Base-by-base conservation (phyloP, 2,888 invertebrate species). In the Empis stercorea region DNA sequence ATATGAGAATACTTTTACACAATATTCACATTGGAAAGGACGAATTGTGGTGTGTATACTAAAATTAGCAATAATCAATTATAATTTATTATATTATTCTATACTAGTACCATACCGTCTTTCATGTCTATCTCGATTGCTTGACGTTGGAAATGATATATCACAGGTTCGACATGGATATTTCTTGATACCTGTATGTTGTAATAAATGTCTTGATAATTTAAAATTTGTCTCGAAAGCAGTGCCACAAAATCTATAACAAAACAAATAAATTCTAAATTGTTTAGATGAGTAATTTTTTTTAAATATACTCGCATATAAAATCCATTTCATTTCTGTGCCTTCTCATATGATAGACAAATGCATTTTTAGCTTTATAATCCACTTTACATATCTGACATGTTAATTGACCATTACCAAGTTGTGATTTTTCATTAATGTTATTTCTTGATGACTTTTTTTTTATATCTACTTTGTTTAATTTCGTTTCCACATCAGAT, bases 161-260 rank as follows among this genome's bases (percentile, higher is more conserved):
- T 43, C 42, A 41, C 65, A 65, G 38, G 57, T 56, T 1, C 48
- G 53, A 34, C 65, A 65, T 4, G 48, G 48, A 15, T 57, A 64
- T 10, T 65, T 66, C 44, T 65, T 65, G 48, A 62, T 62, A 0
- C 66, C 66, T 4, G 63, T 65, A 46, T 65, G 66, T 14, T 62
- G 63, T 45, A 66, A 49, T 13, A 56, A 52, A 23, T 65, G 65
- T 0, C 64, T 60, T 37, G 42, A 59, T 4, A 65, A 51, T 38
- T 38, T 38, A 10, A 38, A 38, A 38, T 38, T 38, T 11, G 38
- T 38, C 17, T 38, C 38, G 17, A 17, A 38, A 13, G 38, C 38
- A 3, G 13, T 17, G 4, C 38, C 38, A 38, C 38, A 38, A 13
- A 38, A 20, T 17, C 38, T 38, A 10, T 36, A 36, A 36, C 7